Base-by-base conservation (phyloP, 2,888 invertebrate genomes). In the Crepidodera aurea region DNA sequence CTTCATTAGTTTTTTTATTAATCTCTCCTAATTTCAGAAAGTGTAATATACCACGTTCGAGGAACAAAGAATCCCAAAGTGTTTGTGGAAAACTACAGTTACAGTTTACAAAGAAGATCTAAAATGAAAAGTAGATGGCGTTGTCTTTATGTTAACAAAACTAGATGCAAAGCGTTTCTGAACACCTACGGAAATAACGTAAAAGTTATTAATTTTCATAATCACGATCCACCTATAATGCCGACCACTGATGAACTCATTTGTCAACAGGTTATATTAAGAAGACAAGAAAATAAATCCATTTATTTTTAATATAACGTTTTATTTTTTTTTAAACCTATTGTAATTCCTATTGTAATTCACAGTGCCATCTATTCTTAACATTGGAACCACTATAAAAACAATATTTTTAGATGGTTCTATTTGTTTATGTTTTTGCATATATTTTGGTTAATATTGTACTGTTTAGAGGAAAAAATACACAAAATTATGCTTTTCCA, bases 141-240 rank as follows among this genome's bases (percentile, higher is more conserved):
- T 27, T 77, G 77, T 63, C 60, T 65, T 1, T 60, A 56, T 22
- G 73, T 74, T 40, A 69, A 72, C 55, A 72, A 66, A 63, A 65
- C 62, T 1, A 67, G 64, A 42, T 73, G 71, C 60, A 71, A 66
- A 46, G 68, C 70, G 0, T 68, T 64, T 18, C 46, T 71, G 18
- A 61, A 66, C 32, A 71, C 71, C 0, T 68, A 54, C 56, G 69
- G 69, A 18, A 71, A 70, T 51, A 67, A 63, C 1, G 70, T 73
- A 1, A 67, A 57, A 50, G 51, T 71, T 3, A 67, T 66, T 18
- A 67, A 68, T 29, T 44, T 57, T 8, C 74, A 74, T 53, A 74
- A 74, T 58, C 74, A 74, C 32, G 37, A 44, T 3, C 60, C 64
- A 1, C 62, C 58, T n/a, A 15, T 6, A 1, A 27, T 57, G 57